Evolutionary conservation across 2,113 vertebrate species (phyloP).

Genomic region (Cyanoliseus patagonus): DNA sequence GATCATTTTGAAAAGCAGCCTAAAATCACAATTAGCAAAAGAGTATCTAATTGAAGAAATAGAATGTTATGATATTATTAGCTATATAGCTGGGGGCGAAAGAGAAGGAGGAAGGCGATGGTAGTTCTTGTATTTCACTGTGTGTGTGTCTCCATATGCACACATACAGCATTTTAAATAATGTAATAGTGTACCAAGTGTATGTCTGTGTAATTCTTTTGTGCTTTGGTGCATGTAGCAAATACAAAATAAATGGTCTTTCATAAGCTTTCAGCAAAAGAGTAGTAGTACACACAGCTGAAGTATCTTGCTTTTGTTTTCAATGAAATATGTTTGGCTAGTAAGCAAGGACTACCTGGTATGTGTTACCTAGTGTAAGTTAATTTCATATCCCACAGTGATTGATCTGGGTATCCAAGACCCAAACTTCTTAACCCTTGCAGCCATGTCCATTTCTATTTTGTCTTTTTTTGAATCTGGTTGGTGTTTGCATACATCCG

Average conservation of each 20-base stretch:
- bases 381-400: background rate
- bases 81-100: background rate
- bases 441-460: background rate
- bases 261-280: background rate
- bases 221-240: background rate
- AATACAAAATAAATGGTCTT: background rate
- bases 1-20: background rate
- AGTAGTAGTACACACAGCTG: rapidly evolving
- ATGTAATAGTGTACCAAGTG: background rate
- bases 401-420: background rate
- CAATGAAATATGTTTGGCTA: background rate
- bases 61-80: background rate
- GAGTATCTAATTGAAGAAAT: background rate
- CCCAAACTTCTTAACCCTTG: background rate
- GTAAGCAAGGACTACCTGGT: background rate
- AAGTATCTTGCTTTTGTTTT: background rate
- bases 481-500: background rate
- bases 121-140: background rate
- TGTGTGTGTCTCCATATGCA: background rate
- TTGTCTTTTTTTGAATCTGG: background rate
- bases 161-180: background rate
- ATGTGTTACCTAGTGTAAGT: background rate
- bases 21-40: background rate
- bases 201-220: background rate
- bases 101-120: background rate